These are phyloP conservation scores for Coronaproctus castanopsis DNA, from an alignment of 2,888 invertebrate genomes.

Conservation along the genomic window DNA sequence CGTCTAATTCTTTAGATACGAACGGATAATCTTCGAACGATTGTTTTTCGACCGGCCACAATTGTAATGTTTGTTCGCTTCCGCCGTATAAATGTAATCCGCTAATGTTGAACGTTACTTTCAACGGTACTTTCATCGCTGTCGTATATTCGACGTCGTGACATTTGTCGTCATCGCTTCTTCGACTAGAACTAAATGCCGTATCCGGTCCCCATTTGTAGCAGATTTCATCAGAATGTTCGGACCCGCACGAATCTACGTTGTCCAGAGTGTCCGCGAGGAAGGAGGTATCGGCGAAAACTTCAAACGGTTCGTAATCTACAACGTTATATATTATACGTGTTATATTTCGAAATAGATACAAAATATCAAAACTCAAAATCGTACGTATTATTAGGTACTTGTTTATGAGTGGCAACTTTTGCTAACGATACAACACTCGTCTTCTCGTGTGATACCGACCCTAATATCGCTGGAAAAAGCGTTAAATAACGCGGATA, in stretches of 20 bases:
- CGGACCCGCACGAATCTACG: too few relatives aligned
- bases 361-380: too few relatives aligned
- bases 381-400: too few relatives aligned
- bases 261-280: too few relatives aligned
- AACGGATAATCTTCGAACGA: conserved; percentile 35
- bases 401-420: too few relatives aligned
- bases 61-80: conserved; percentile 37
- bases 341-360: too few relatives aligned
- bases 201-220: neutral
- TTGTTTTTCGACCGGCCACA: conserved; percentile 42
- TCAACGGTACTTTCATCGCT: conserved; percentile 5
- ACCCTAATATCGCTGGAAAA: too few relatives aligned
- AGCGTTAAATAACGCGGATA: too few relatives aligned
- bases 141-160: neutral
- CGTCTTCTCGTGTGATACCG: too few relatives aligned
- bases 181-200: neutral
- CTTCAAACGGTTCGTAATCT: neutral
- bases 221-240: neutral
- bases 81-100: conserved; percentile 44
- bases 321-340: too few relatives aligned
- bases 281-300: neutral
- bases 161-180: neutral
- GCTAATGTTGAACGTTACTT: conserved; percentile 19
- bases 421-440: too few relatives aligned
- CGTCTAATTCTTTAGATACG: conserved; percentile 35